A percentile compares a stretch with the other conserved stretches of the same genome.
phyloP scores from a whole-genome alignment of 2,797 vertebrate genomes.

The Knipowitschia caucasica region DNA sequence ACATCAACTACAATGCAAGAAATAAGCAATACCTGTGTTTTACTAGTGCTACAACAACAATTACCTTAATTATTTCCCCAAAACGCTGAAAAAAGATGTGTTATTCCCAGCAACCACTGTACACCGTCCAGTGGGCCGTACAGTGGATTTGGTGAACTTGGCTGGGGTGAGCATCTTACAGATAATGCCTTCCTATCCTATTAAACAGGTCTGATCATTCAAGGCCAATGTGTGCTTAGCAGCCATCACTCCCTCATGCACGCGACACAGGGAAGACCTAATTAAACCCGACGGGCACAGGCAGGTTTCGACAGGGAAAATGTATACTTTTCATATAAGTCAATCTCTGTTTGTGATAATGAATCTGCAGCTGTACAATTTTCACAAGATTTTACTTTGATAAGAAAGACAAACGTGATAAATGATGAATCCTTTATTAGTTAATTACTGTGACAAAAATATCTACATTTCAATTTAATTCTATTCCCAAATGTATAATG shows the following conservation, averaged over 20 bases:
- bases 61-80: slow-evolving; percentile 59
- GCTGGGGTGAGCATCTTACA: slow-evolving; percentile 62
- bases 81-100: slow-evolving; percentile 50
- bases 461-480: not conserved
- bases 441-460: not conserved
- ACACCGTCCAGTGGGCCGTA: slow-evolving; percentile 66
- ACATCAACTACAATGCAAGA: slow-evolving; percentile 5
- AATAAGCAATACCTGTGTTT: not conserved
- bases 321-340: too few species aligned
- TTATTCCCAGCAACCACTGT: slow-evolving; percentile 50
- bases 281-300: slow-evolving; percentile 53
- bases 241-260: slow-evolving; percentile 42
- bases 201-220: slow-evolving; percentile 71
- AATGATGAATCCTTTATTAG: not conserved
- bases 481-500: not conserved
- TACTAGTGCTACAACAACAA: slow-evolving; percentile 19
- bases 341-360: not conserved
- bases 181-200: slow-evolving; percentile 77
- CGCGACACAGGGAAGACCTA: slow-evolving; percentile 39
- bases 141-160: slow-evolving; percentile 69
- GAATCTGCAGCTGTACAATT: not conserved
- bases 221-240: slow-evolving; percentile 77
- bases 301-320: not conserved
- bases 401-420: not conserved
- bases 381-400: not conserved